These are phyloP conservation scores for Orestias chungarensis DNA, from an alignment of 2,797 vertebrate genomes.

Conservation along the genomic window DNA sequence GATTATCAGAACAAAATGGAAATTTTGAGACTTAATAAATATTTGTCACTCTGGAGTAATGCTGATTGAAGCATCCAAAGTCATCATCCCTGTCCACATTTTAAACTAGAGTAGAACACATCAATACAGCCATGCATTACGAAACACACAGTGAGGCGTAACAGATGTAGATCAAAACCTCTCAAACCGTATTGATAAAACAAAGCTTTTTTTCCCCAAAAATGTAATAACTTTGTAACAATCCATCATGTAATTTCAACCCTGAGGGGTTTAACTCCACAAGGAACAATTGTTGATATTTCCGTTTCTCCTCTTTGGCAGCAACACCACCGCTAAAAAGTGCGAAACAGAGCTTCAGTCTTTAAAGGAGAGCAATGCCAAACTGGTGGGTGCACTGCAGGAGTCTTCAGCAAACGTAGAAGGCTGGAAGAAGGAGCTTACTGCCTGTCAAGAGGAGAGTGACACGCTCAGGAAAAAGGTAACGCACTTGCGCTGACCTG, in stretches of 20 bases:
- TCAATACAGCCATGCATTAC: slow-evolving; percentile 49
- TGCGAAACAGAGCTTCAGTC: slow-evolving; percentile 94
- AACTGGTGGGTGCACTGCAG: slow-evolving; percentile 87
- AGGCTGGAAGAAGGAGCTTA: slow-evolving; percentile 93
- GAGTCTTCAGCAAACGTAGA: slow-evolving; percentile 91
- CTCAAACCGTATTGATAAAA: slow-evolving; percentile 20
- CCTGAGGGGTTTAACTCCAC: slow-evolving; percentile 29
- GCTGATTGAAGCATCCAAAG: slow-evolving; percentile 12
- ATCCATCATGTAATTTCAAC: slow-evolving; percentile 37
- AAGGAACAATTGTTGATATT: slow-evolving; percentile 36
- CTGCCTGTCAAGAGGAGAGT: slow-evolving; percentile 89
- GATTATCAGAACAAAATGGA: too few species aligned
- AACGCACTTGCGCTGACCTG: slow-evolving; percentile 22
- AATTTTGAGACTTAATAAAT: too few species aligned
- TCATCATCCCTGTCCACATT: slow-evolving; percentile 43
- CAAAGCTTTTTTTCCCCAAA: background rate
- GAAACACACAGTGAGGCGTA: slow-evolving; percentile 55
- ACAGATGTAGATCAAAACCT: slow-evolving; percentile 48
- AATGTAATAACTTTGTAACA: slow-evolving; percentile 19
- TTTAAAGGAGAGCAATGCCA: slow-evolving; percentile 90
- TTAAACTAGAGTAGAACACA: slow-evolving; percentile 39
- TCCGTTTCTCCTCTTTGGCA: slow-evolving; percentile 61
- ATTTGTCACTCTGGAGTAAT: slow-evolving; percentile 6
- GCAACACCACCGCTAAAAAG: slow-evolving; percentile 90
- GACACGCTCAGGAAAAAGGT: slow-evolving; percentile 90